Evolutionary conservation across 1,140 invertebrate species (phyloP).

Genomic region (Drosophila pseudoobscura): DNA sequence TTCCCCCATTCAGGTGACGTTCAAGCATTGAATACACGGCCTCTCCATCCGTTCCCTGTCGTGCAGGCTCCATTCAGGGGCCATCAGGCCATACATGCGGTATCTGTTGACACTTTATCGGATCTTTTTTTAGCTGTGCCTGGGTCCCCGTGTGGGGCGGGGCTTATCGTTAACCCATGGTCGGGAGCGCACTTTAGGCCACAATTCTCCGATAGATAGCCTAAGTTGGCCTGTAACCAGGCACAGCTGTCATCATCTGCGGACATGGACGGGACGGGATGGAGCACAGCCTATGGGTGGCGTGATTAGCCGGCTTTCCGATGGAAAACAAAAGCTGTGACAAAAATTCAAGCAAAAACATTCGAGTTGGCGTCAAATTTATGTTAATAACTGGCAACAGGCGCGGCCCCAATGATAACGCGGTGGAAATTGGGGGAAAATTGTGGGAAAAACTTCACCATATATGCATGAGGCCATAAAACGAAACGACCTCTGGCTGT

Average conservation of each 20-base stretch:
- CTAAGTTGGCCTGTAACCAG: slow-evolving; percentile 69
- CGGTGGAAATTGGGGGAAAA: slow-evolving; percentile 17
- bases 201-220: slow-evolving; percentile 60
- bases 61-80: slow-evolving; percentile 3
- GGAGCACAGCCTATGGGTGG: slow-evolving; percentile 26
- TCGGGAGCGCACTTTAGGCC: slow-evolving; percentile 26
- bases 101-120: slow-evolving; percentile 49
- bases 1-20: slow-evolving; percentile 1
- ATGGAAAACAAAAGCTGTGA: neutral
- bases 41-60: slow-evolving; percentile 4
- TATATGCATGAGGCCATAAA: slow-evolving; percentile 41
- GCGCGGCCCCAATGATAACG: slow-evolving; percentile 22
- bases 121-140: slow-evolving; percentile 3
- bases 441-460: slow-evolving; percentile 6
- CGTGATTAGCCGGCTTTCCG: slow-evolving; percentile 43
- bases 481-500: slow-evolving; percentile 26
- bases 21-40: neutral
- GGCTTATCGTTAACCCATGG: slow-evolving; percentile 3
- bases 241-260: slow-evolving; percentile 63
- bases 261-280: neutral
- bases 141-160: neutral
- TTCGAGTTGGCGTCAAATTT: slow-evolving; percentile 57
- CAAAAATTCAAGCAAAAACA: slow-evolving; percentile 53
- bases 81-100: slow-evolving; percentile 15
- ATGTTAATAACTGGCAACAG: slow-evolving; percentile 66